These are phyloP conservation scores for Semibalanus balanoides DNA, from an alignment of 1,140 invertebrate species.

Conservation along the genomic window DNA sequence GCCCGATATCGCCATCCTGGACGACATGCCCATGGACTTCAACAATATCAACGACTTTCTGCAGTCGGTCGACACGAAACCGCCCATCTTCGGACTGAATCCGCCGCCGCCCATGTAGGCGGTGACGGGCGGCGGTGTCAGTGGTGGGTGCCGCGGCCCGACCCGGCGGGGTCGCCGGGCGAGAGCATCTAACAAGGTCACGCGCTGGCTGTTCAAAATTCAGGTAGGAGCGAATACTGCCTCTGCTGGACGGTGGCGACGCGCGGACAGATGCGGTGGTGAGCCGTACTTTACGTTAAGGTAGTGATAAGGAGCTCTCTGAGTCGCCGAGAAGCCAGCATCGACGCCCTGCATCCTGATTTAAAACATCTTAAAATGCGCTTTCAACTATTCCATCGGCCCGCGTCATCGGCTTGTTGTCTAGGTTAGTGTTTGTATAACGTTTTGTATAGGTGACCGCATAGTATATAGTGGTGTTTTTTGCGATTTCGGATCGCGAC, in stretches of 20 bases:
- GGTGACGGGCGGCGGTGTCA: background rate
- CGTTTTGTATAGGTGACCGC: background rate
- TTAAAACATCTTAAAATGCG: background rate
- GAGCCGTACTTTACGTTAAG: too few species aligned
- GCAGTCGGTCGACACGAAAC: background rate
- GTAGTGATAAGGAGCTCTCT: too few species aligned
- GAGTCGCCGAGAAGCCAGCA: too few species aligned
- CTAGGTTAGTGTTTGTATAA: background rate
- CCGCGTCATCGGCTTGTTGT: background rate
- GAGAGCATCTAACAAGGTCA: too few species aligned
- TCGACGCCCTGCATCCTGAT: too few species aligned
- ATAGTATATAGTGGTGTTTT: background rate
- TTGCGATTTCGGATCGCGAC: background rate
- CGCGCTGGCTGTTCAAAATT: background rate
- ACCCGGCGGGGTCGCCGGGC: too few species aligned
- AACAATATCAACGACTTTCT: background rate
- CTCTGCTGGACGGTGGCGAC: too few species aligned
- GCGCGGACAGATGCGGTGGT: too few species aligned
- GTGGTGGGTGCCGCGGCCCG: too few species aligned
- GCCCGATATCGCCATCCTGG: background rate
- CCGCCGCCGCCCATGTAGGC: slow-evolving; percentile 1
- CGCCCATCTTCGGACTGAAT: background rate
- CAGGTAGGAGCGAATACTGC: background rate
- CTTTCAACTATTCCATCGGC: background rate
- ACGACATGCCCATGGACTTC: slow-evolving; percentile 1